Evolutionary conservation across 2,113 vertebrate species (phyloP), one percentile per base, ranked within the genome.

Genomic region (Platysternon megacephalum): DNA sequence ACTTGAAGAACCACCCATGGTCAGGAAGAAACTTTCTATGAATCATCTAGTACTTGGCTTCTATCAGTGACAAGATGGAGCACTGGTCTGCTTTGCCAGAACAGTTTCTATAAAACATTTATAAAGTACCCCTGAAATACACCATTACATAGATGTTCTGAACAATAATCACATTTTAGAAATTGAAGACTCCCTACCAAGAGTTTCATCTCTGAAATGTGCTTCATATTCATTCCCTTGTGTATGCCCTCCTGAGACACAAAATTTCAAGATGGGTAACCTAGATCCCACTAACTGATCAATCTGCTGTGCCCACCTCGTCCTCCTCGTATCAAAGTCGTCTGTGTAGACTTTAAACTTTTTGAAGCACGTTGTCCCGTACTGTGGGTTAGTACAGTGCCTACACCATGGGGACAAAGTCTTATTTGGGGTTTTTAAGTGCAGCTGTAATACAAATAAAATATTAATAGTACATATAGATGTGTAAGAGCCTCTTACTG

Each of bases 401-500:
- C 39, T 26, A 76, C 10, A 76, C 16, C 72, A 22, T 24, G 5
- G 39, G 10, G 72, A 21, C 39, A 42, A 11, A 76, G 24, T 44
- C 72, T 44, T 44, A 76, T 76, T 26, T 42, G 42, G 35, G 3
- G 5, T 16, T 82, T 52, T 44, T 14, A 7, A 8, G 6, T 4
- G 13, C 16, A 72, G 11, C 1, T 55, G 12, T n/a, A 79, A 58
- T 26, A 44, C 21, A 87, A 52, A 26, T 9, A 61, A 79, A 79
- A 58, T 44, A 13, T 51, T 14, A n/a, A 11, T 14, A 5, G 65
- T 79, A 46, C 1, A 21, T 7, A n/a, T 21, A 58, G 1, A 29
- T 39, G 65, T 72, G 10, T 44, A 2, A 0, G 19, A 83, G 55
- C 3, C 2, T 5, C 3, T 5, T 56, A 74, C 0, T 1, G 56